Base-by-base conservation (phyloP, 2,888 invertebrate genomes). In the Drosophila limbata region DNA sequence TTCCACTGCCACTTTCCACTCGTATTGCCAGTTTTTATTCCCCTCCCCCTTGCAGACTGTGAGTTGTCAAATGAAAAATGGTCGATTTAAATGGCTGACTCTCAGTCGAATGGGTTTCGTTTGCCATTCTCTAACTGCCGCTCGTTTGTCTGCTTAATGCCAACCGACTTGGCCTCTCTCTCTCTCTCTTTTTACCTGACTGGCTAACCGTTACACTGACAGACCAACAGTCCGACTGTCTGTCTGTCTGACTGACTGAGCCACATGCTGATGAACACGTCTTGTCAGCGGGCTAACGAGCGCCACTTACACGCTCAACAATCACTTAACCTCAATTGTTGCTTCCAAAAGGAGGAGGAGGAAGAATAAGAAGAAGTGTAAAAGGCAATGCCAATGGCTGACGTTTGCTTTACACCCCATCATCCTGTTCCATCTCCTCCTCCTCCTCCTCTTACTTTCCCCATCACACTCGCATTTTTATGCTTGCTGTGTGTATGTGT, bases 251-350 rank as follows among this genome's bases (percentile, higher is more conserved):
- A 19, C 51, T 52, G 70, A 35, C 64, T 64, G 83, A 64, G 77
- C 69, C 81, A 77, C 81, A 80, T 77, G 74, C 80, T 83, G 79
- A 79, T 79, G 79, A 81, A 83, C 83, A 82, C 83, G 83, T 80
- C 80, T 79, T 80, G 77, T 81, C 81, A 83, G 81, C 84, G 77
- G 77, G 84, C 81, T 81, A 81, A 81, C 81, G 81, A 81, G 81
- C 81, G 70, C 81, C 84, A 81, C 81, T 81, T 81, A 81, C 72
- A 84, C 71, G 78, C 81, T 81, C 84, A 84, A 81, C 81, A 81
- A 84, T 81, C 81, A 81, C 81, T 81, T 81, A 81, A 81, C 81
- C 81, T 81, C 81, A 81, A 81, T 81, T 81, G 81, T 81, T 83
- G 84, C 81, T 80, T 70, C 67, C 73, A 44, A 59, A 61, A 63